Conservation (phyloP, 2,888 invertebrate species). For the Lymantria monacha region DNA sequence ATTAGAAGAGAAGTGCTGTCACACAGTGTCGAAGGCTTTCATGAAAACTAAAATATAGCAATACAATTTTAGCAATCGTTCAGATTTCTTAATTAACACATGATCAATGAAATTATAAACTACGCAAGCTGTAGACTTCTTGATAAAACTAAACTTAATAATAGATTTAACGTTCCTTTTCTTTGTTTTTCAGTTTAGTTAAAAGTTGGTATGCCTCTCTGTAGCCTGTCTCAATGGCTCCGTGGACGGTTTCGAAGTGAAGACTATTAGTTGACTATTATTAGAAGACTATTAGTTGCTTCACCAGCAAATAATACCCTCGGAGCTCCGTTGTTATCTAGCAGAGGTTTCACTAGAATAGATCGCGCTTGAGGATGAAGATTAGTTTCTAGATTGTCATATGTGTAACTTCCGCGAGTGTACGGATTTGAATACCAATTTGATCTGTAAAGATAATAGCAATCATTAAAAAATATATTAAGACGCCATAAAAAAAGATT, state of each 20-base stretch:
- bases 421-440: constrained; percentile 84
- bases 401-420: constrained; percentile 84
- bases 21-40: no score
- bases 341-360: constrained; percentile 1
- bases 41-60: no score
- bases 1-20: no score
- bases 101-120: no score
- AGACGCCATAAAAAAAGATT: no score
- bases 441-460: constrained; percentile 67
- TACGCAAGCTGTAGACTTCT: no score
- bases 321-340: constrained; percentile 2
- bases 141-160: no score
- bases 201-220: constrained; percentile 5
- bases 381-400: constrained; percentile 38
- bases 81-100: no score
- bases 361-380: neutral
- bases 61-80: no score
- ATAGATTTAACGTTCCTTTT: no score
- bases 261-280: neutral
- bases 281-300: neutral
- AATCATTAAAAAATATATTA: no score
- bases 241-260: constrained; percentile 4
- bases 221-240: neutral
- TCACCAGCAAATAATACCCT: constrained; percentile 6
- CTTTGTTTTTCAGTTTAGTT: neutral